Percentiles rank a stretch among this genome's conserved stretches.
Conservation (phyloP, 2,888 invertebrate species). For the Drosophila emarginata region DNA sequence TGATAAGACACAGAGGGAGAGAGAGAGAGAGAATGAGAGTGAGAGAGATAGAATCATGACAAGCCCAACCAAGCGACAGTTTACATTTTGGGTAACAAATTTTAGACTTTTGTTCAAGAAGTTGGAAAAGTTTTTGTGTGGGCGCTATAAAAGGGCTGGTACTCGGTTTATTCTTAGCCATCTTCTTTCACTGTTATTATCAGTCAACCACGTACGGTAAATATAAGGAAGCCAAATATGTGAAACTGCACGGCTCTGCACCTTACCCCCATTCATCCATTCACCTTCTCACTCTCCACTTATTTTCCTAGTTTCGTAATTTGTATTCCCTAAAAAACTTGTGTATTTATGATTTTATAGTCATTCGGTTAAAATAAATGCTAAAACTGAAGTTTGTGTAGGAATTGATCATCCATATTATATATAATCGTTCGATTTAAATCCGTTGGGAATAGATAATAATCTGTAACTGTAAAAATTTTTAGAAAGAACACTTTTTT, state of each 20-base stretch:
- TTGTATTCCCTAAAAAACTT: too few relatives aligned
- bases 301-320: background rate
- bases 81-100: slow-evolving; percentile 71
- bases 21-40: background rate
- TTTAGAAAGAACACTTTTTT: too few relatives aligned
- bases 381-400: too few relatives aligned
- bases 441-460: too few relatives aligned
- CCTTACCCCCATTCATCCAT: background rate
- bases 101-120: slow-evolving; percentile 72
- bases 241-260: background rate
- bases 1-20: slow-evolving; percentile 55
- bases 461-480: too few relatives aligned
- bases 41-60: too few relatives aligned
- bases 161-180: slow-evolving; percentile 29
- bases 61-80: slow-evolving; percentile 72
- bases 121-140: slow-evolving; percentile 28
- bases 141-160: slow-evolving; percentile 27
- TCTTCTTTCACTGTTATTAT: slow-evolving; percentile 45
- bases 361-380: too few relatives aligned
- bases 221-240: slow-evolving; percentile 44
- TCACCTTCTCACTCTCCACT: background rate
- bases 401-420: too few relatives aligned
- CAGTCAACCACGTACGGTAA: slow-evolving; percentile 61
- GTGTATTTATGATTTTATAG: too few relatives aligned
- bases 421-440: too few relatives aligned